phyloP scores from a whole-genome alignment of 2,888 invertebrate genomes.

The Apoda limacodes region DNA sequence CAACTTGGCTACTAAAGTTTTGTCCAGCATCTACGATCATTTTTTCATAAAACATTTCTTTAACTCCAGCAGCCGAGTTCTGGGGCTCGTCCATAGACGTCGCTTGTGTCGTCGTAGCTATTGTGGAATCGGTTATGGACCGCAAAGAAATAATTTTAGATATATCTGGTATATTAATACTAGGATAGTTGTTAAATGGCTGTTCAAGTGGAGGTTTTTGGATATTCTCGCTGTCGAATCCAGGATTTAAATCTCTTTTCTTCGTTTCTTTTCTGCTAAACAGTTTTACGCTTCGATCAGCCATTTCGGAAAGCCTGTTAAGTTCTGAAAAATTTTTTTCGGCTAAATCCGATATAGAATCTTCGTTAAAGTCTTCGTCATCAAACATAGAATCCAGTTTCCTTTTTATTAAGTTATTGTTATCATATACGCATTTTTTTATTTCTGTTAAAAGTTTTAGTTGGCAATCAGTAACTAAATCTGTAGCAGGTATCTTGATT shows the following conservation, averaged over 20 bases:
- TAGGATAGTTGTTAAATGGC: conserved; percentile 30
- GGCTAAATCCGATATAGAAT: conserved; percentile 46
- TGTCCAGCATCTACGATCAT: conserved; percentile 18
- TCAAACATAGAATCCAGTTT: conserved; percentile 35
- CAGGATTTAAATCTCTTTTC: conserved; percentile 49
- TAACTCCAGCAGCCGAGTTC: conserved; percentile 40
- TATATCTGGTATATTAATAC: conserved; percentile 52
- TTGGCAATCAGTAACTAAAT: conserved; percentile 41
- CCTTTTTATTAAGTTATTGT: conserved; percentile 57
- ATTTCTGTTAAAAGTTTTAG: conserved; percentile 54
- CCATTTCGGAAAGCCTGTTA: conserved; percentile 56
- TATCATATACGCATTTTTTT: conserved; percentile 52
- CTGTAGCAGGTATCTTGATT: conserved; percentile 20
- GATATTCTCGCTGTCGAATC: conserved; percentile 53
- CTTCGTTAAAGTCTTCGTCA: conserved; percentile 24
- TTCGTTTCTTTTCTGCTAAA: conserved; percentile 44
- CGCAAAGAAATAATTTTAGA: conserved; percentile 53
- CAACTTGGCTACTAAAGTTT: conserved; percentile 38
- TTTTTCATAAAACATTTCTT: conserved; percentile 24
- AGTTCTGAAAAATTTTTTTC: conserved; percentile 61
- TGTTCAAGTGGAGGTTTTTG: conserved; percentile 30
- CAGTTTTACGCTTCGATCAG: conserved; percentile 53
- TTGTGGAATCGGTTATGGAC: conserved; percentile 29
- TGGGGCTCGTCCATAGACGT: conserved; percentile 58
- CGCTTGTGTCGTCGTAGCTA: conserved; percentile 33